Percentiles rank a stretch among this genome's conserved stretches.
phyloP scores from a whole-genome alignment of 2,797 vertebrate genomes.

The Amniataba percoides region DNA sequence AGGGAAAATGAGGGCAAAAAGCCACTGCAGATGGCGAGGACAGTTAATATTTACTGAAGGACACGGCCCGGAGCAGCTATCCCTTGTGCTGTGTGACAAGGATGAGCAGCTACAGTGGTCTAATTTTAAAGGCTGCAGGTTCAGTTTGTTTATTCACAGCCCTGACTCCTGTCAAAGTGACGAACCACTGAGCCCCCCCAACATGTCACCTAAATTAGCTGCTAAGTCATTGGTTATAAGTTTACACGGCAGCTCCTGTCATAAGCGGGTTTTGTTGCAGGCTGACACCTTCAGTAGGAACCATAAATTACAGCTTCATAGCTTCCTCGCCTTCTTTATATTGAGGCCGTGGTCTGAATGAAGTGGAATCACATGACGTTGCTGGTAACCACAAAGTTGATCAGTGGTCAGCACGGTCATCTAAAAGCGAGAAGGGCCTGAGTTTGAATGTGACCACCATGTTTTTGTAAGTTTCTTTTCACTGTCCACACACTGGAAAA shows the following conservation, averaged over 20 bases:
- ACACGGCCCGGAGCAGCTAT: slow-evolving; percentile 24
- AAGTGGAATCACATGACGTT: not conserved
- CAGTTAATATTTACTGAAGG: slow-evolving; percentile 57
- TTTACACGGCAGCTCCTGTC: slow-evolving; percentile 35
- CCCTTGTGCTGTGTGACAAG: slow-evolving; percentile 38
- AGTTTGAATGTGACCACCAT: not conserved
- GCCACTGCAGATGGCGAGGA: slow-evolving; percentile 30
- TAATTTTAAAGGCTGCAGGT: slow-evolving; percentile 45
- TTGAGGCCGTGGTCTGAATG: not conserved
- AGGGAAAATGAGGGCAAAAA: slow-evolving; percentile 3
- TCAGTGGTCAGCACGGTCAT: not conserved
- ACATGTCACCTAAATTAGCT: slow-evolving; percentile 49
- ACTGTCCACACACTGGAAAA: not conserved
- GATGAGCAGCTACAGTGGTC: slow-evolving; percentile 36
- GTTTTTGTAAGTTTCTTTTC: not conserved
- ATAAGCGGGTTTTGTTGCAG: slow-evolving; percentile 19
- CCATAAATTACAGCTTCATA: slow-evolving; percentile 17
- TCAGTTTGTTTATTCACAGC: slow-evolving; percentile 51
- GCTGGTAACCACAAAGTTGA: not conserved
- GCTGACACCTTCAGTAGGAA: slow-evolving; percentile 9
- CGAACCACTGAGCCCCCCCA: slow-evolving; percentile 31
- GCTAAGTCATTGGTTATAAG: slow-evolving; percentile 25
- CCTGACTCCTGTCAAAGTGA: slow-evolving; percentile 53
- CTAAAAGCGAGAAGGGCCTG: not conserved
- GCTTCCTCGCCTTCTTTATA: not conserved